Base-by-base conservation (phyloP, 1,140 invertebrate genomes). In the Charaxes varanes region DNA sequence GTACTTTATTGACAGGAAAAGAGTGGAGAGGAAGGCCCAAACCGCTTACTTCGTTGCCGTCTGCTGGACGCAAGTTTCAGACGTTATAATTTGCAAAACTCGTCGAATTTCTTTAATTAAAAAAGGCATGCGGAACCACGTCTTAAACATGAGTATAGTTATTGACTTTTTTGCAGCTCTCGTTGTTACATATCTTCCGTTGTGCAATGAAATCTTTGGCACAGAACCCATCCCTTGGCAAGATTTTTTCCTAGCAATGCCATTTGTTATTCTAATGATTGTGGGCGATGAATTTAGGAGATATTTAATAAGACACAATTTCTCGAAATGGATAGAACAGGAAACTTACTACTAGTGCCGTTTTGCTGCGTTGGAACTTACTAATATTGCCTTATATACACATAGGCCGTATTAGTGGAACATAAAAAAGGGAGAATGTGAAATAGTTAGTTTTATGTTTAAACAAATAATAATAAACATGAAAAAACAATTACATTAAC, bases 261-360 rank as follows among this genome's bases (percentile, higher is more conserved):
- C 93, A 5, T 96, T 92, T 64, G 89, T 89, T 36, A 44, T 93
- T 32, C 59, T 91, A 1, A 94, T 95, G 74, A 89, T 94, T 44
- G 54, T 91, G 14, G 92, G 90, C 50, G 93, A 95, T 71, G 88
- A 96, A 73, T 51, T 88, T 6, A 83, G 94, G 49, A 90, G 92
- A 55, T 91, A 86, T 58, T 85, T 93, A 43, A 87, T 96, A 15
- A 87, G 94, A 56, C 87, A 86, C 41, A 86, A 90, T 70, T 88
- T 91, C 12, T 91, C 89, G 12, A 90, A 92, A 42, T 95, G 91
- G 90, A 86, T 94, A 10, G 92, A 94, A 62, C 68, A 85, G 45
- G 93, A 96, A 81, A 94, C 92, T 18, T 94, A 93, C 60, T 94
- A 93, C 79, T 94, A 86, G n/a, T n/a, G n/a, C n/a, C n/a, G n/a